Base-by-base conservation (phyloP, 2,888 invertebrate species). In the Nomada fucata region DNA sequence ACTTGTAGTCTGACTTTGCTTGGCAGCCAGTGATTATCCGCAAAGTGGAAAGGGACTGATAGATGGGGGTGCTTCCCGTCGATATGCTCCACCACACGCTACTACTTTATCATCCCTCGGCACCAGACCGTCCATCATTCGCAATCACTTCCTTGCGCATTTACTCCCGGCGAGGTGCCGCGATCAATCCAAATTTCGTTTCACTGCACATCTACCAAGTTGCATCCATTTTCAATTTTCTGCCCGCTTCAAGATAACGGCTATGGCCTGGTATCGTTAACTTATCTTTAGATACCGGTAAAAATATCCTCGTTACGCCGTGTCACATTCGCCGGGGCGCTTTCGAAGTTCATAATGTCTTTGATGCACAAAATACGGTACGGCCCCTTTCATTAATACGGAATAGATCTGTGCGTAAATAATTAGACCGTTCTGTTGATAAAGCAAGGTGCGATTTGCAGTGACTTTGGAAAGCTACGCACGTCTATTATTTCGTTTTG, bases 71-170 rank as follows among this genome's bases (percentile, higher is more conserved):
- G 88, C 88, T 86, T 89, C 87, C 87, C 89, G 89, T 91, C 89
- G 91, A 91, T 92, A 90, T 91, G 86, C 90, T 90, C 87, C 82
- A 84, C 88, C 91, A 89, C 90, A 88, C 88, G 86, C 87, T 86
- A 88, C 89, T 88, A 90, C 91, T 92, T 91, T 91, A 92, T 92
- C 91, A 91, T 91, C 89, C 85, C 79, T 83, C 88, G 84, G 87
- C 87, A 89, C 85, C 72, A 86, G 90, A 86, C 91, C 92, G 91
- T 92, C 88, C 90, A 91, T 92, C 92, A 91, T 92, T 89, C 90
- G 85, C 91, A 91, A 92, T 92, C 92, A 91, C 91, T 92, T 92
- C 89, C 90, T 91, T 86, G 90, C 88, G 89, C 89, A 88, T 89
- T 89, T 88, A 86, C 86, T 87, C 89, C 89, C 88, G 82, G 86